Evolutionary conservation across 2,113 vertebrate species (phyloP), one percentile per base, ranked within the genome.

Genomic region (Jaculus jaculus): DNA sequence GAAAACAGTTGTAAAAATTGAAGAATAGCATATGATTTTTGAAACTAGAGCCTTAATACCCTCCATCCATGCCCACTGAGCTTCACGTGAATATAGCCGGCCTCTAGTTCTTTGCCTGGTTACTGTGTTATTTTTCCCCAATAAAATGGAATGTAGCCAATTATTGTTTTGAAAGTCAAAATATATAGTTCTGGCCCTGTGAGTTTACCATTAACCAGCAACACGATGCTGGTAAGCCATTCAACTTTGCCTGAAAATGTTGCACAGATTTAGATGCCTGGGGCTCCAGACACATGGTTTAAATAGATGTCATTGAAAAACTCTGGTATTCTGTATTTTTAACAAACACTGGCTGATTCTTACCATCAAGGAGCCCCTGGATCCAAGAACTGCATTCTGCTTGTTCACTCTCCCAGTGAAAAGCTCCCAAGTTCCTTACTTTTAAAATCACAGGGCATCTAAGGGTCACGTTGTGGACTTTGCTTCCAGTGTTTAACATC

Each of bases 1-100:
- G n/a, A 81, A 85, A 93, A 75, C 42, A 71, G 34, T 42, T 69
- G 75, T 42, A 86, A 37, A 86, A 85, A 86, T 72, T 54, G 89
- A 80, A 91, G 39, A 7, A 39, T 9, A 51, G 15, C 24, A 65
- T 20, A 66, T 63, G 32, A 17, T 12, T 32, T 65, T 96, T 61
- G 23, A 79, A 66, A 77, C 6, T 77, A 84, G 81, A 86, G 12
- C 15, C 20, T 66, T 83, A 78, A 37, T 66, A 54, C 47, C 23
- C 42, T 82, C 54, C 63, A 21, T 5, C 37, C 18, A 16, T 32
- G 10, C 10, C 39, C 15, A 39, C 15, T 71, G 54, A 73, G 26
- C 32, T 74, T 91, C 66, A 13, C 34, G 26, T 60, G 37, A 83
- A 73, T 26, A 68, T 11, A 78, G n/a, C 7, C 1, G 6, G 58